Percentiles rank a stretch among this genome's conserved stretches.
These are phyloP conservation scores for Meriones unguiculatus DNA, from an alignment of 2,113 vertebrate genomes.

Conservation along the genomic window DNA sequence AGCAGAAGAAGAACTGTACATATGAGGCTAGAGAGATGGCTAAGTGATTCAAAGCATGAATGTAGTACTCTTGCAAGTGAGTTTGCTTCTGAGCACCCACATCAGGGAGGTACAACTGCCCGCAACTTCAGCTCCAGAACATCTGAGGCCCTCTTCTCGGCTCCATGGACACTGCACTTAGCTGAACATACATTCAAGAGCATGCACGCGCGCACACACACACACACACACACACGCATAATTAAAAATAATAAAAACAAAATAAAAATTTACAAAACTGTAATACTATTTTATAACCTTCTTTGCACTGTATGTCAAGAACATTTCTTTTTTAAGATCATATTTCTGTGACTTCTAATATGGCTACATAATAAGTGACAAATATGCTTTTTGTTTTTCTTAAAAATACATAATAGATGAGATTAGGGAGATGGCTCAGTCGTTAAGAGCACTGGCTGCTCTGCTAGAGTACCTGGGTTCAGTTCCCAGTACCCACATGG, in stretches of 20 bases:
- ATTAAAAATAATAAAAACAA: slow-evolving; percentile 29
- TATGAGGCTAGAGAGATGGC: neutral
- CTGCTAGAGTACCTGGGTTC: too few relatives aligned
- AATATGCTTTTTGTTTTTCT: slow-evolving; percentile 34
- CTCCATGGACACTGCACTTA: neutral
- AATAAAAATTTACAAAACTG: neutral
- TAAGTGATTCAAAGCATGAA: neutral
- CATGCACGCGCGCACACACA: too few relatives aligned
- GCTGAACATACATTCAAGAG: too few relatives aligned
- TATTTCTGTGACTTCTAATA: slow-evolving; percentile 43
- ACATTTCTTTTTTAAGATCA: neutral
- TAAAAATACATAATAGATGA: slow-evolving; percentile 40
- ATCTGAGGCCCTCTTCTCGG: neutral
- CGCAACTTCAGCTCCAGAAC: neutral
- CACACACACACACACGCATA: neutral
- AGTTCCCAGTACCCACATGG: too few relatives aligned
- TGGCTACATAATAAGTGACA: slow-evolving; percentile 44
- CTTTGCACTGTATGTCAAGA: slow-evolving; percentile 47
- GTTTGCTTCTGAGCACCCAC: neutral
- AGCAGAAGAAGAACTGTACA: neutral
- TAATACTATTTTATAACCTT: slow-evolving; percentile 54
- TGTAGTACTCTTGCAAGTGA: neutral
- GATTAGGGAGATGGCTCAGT: too few relatives aligned
- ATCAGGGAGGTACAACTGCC: neutral
- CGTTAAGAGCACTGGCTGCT: too few relatives aligned